A percentile compares a stretch with the other conserved stretches of the same genome.
Conservation (phyloP, 2,797 vertebrate species). For the Oceanodroma leucorhoa region DNA sequence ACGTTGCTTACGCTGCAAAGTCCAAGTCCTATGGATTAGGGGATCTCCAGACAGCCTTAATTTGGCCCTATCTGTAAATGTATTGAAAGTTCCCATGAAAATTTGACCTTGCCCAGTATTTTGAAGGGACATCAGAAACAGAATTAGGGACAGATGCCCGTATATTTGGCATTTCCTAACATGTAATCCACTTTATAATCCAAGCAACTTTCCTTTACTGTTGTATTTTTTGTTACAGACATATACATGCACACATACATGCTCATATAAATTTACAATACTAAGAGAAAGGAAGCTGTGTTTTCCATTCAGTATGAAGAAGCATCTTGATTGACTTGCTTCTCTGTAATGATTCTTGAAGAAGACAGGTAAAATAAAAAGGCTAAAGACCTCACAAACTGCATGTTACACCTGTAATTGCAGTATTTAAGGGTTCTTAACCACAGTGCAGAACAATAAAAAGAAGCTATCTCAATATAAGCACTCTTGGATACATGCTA, state of each 20-base stretch:
- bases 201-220: not conserved
- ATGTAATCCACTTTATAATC: not conserved
- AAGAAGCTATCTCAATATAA: not conserved
- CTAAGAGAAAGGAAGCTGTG: not conserved
- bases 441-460: not conserved
- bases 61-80: not conserved
- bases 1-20: not conserved
- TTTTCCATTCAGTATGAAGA: not conserved
- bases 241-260: not conserved
- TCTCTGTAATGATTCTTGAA: not conserved
- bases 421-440: not conserved
- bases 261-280: not conserved
- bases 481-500: not conserved
- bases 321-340: not conserved
- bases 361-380: not conserved
- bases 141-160: not conserved
- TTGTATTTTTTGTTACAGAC: not conserved
- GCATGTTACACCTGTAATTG: not conserved
- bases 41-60: not conserved
- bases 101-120: not conserved
- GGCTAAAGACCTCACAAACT: not conserved
- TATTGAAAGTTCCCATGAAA: not conserved
- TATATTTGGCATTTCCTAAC: not conserved
- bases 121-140: not conserved
- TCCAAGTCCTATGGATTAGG: not conserved